Evolutionary conservation across 1,140 invertebrate genomes (phyloP).

Genomic region (Drosophila neocordata): DNA sequence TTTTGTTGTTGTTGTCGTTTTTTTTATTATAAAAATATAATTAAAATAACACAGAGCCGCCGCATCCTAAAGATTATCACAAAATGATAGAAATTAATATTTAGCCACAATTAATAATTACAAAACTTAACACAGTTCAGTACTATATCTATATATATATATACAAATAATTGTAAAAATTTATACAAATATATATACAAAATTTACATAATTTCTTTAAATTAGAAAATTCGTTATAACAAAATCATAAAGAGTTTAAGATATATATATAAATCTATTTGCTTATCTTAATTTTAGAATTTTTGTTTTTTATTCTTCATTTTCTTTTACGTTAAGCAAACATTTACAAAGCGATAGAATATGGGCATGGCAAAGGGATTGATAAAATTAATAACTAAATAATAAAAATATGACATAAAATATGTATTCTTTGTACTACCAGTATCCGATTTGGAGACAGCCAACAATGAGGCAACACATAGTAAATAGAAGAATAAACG

Average conservation of each 20-base stretch:
- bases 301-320: background rate
- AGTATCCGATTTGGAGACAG: slow-evolving; percentile 74
- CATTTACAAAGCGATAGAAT: slow-evolving; percentile 75
- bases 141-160: slow-evolving; percentile 9
- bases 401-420: slow-evolving; percentile 81
- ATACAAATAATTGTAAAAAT: slow-evolving; percentile 11
- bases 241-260: too few species aligned
- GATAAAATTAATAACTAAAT: slow-evolving; percentile 76
- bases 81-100: slow-evolving; percentile 26
- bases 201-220: slow-evolving; percentile 32
- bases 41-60: slow-evolving; percentile 42
- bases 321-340: slow-evolving; percentile 59
- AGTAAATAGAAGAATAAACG: slow-evolving; percentile 75
- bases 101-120: slow-evolving; percentile 7
- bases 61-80: slow-evolving; percentile 57
- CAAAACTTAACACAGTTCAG: slow-evolving; percentile 20
- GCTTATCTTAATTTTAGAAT: too few species aligned
- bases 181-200: slow-evolving; percentile 19
- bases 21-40: slow-evolving; percentile 56
- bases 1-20: slow-evolving; percentile 6
- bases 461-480: slow-evolving; percentile 72
- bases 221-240: slow-evolving; percentile 12
- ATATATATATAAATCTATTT: too few species aligned
- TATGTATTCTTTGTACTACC: slow-evolving; percentile 79
- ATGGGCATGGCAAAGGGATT: slow-evolving; percentile 80